A percentile compares a stretch with the other conserved stretches of the same genome.
Evolutionary conservation across 2,797 vertebrate genomes (phyloP).

Genomic region (Scyliorhinus canicula): DNA sequence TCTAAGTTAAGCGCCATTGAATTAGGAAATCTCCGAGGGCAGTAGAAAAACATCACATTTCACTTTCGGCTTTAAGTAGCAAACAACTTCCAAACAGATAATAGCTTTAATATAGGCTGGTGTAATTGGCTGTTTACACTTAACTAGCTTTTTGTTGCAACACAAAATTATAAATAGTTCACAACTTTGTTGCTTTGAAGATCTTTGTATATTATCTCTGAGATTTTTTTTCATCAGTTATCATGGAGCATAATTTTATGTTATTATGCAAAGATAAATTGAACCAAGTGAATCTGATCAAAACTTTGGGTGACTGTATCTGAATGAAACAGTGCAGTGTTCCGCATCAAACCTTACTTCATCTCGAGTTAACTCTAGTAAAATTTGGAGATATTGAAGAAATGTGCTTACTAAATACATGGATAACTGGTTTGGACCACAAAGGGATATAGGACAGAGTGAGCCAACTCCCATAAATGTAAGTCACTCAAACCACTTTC

Average conservation of each 20-base stretch:
- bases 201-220: neutral
- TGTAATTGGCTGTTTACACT: neutral
- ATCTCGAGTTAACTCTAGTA: neutral
- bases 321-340: neutral
- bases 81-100: neutral
- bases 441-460: neutral
- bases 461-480: neutral
- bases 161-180: neutral
- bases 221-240: neutral
- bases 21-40: neutral
- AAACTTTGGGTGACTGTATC: neutral
- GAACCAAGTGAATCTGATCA: neutral
- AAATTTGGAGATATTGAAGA: neutral
- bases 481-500: neutral
- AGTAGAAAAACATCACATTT: neutral
- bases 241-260: neutral
- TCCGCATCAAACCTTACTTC: neutral
- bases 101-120: neutral
- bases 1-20: neutral
- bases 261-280: neutral
- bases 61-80: neutral
- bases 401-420: neutral
- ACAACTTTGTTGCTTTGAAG: neutral
- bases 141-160: neutral
- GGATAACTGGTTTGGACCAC: neutral